Base-by-base conservation (phyloP, 2,797 vertebrate genomes). In the Diplodus sargus region DNA sequence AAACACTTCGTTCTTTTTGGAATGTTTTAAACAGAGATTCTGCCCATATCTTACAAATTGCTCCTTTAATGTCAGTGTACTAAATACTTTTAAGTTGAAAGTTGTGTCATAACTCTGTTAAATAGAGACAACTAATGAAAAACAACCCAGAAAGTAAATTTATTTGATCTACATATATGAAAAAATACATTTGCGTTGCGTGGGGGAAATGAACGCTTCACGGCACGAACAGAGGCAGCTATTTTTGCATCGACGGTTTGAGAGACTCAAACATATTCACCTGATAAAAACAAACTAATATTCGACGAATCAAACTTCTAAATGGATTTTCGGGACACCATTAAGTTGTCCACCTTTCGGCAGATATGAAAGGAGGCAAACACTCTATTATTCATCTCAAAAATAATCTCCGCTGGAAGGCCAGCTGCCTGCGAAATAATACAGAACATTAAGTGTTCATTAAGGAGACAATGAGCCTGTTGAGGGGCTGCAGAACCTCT, bases 141-240 rank as follows among this genome's bases (percentile, higher is more conserved):
- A 34, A 34, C 34, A 34, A 34, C 34, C 34, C 1, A 2, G 34
- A 34, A 34, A 34, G 30, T 34, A 6, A 34, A 34, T 34, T 1
- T 34, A 34, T 9, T 34, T 34, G 34, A 34, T 34, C 34, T 34
- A 34, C 34, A 34, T 34, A 34, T 34, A 9, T 9, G 8, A 34
- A 34, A 34, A 34, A 9, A 34, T 34, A 9, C 8, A 34, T 34
- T 34, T 34, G 34, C 8, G 8, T 34, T 34, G 34, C 34, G 34
- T 34, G 34, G 34, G 34, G 34, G 34, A 61, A 16, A 22, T 16
- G 14, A 62, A 72, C 66, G 62, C 73, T 58, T 54, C 13, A 23
- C n/a, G 12, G 2, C 2, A 48, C 7, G 0, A 12, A 12, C 42
- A 20, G 56, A 43, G 48, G 11, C 23, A n/a, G 14, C 15, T 30